A percentile compares a stretch with the other conserved stretches of the same genome.
Conservation (phyloP, 2,113 vertebrate species). For the Chunga burmeisteri region DNA sequence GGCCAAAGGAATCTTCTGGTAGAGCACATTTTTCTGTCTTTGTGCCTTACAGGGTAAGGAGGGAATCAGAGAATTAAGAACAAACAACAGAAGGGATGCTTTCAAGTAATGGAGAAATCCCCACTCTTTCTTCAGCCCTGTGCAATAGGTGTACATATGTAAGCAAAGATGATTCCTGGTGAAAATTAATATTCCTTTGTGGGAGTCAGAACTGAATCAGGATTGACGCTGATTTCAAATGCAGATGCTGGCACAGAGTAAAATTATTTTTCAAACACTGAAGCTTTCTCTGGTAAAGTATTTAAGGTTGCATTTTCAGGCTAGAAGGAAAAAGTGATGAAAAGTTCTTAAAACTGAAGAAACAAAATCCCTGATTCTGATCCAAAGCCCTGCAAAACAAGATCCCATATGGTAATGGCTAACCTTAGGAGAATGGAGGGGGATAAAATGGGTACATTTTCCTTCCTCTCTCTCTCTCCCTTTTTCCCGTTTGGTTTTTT, state of each 20-base stretch:
- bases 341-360: constrained; percentile 77
- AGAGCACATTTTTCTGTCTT: neutral
- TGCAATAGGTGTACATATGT: neutral
- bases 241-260: constrained; percentile 64
- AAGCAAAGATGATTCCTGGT: constrained; percentile 42
- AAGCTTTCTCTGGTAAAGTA: constrained; percentile 76
- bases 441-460: neutral
- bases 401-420: constrained; percentile 56
- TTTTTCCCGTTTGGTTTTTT: neutral
- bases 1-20: neutral
- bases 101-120: neutral
- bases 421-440: constrained; percentile 19
- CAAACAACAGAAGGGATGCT: neutral
- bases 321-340: constrained; percentile 81
- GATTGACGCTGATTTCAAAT: constrained; percentile 73
- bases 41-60: neutral
- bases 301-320: constrained; percentile 78
- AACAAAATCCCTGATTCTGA: constrained; percentile 75
- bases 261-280: constrained; percentile 76
- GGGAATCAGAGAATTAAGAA: neutral
- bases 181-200: constrained; percentile 54
- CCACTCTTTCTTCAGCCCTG: neutral
- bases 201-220: constrained; percentile 65
- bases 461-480: neutral
- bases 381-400: constrained; percentile 72